These are phyloP conservation scores for Felis chaus DNA, from an alignment of 2,113 vertebrate genomes.

Conservation along the genomic window DNA sequence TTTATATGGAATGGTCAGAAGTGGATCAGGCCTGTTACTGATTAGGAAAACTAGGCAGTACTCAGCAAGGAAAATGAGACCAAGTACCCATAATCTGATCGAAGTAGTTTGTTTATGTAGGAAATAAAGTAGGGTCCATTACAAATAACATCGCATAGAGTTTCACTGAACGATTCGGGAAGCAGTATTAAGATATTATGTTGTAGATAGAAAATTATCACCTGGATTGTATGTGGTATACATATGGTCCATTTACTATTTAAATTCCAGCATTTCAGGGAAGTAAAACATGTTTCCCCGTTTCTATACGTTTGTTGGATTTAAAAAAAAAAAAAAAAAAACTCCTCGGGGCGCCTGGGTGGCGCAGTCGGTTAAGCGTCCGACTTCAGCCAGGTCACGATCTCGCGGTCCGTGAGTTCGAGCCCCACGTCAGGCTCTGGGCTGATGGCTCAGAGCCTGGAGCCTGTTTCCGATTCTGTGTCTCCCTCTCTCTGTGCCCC, in stretches of 20 bases:
- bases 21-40: neutral
- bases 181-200: neutral
- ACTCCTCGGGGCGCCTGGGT: neutral
- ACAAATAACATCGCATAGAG: neutral
- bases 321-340: neutral
- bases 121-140: neutral
- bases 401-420: too few relatives aligned
- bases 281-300: neutral
- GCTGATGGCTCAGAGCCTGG: too few relatives aligned
- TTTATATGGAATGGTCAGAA: neutral
- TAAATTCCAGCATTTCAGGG: neutral
- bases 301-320: neutral
- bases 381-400: too few relatives aligned
- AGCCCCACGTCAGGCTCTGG: too few relatives aligned
- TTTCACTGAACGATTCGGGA: neutral
- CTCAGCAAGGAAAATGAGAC: neutral
- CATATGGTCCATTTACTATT: neutral
- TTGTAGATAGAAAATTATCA: neutral
- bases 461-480: too few relatives aligned
- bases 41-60: neutral
- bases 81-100: neutral
- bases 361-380: too few relatives aligned
- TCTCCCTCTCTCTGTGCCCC: too few relatives aligned
- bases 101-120: neutral
- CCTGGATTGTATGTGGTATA: neutral